Conservation (phyloP, 2,888 invertebrate genomes). For the Caenorhabditis sp. region DNA sequence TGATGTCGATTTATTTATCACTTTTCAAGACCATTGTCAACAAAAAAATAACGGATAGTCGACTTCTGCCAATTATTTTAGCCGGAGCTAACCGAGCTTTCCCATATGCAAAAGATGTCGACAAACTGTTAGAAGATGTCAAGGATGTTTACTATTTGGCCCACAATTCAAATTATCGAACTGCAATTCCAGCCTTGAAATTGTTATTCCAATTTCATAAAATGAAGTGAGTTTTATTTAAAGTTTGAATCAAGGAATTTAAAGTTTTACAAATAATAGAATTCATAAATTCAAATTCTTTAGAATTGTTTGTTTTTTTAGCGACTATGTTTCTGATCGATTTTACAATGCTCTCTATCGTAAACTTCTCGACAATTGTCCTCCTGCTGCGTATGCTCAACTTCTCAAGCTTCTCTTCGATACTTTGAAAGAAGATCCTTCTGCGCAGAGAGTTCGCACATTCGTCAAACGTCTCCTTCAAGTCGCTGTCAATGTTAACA, state of each 20-base stretch:
- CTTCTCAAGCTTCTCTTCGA: conserved; percentile 55
- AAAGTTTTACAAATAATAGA: too few relatives aligned
- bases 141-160: conserved; percentile 84
- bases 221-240: conserved; percentile 40
- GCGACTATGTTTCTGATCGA: conserved; percentile 73
- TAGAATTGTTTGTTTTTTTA: too few relatives aligned
- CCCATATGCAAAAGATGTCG: conserved; percentile 79
- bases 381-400: conserved; percentile 74
- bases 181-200: conserved; percentile 76
- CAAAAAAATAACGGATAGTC: conserved; percentile 82
- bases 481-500: conserved; percentile 77
- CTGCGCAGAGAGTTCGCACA: conserved; percentile 78
- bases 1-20: conserved; percentile 90
- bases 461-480: conserved; percentile 82
- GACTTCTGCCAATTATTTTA: conserved; percentile 84
- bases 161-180: conserved; percentile 82
- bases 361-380: conserved; percentile 81
- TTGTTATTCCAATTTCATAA: conserved; percentile 78
- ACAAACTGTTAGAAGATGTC: conserved; percentile 77
- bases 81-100: conserved; percentile 85
- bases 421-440: conserved; percentile 78
- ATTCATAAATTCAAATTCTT: too few relatives aligned
- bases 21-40: conserved; percentile 83
- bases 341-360: conserved; percentile 86
- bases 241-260: too few relatives aligned